Evolutionary conservation across 2,888 invertebrate species (phyloP), one percentile per base, ranked within the genome.

Genomic region (Hipparchia sbordonii): DNA sequence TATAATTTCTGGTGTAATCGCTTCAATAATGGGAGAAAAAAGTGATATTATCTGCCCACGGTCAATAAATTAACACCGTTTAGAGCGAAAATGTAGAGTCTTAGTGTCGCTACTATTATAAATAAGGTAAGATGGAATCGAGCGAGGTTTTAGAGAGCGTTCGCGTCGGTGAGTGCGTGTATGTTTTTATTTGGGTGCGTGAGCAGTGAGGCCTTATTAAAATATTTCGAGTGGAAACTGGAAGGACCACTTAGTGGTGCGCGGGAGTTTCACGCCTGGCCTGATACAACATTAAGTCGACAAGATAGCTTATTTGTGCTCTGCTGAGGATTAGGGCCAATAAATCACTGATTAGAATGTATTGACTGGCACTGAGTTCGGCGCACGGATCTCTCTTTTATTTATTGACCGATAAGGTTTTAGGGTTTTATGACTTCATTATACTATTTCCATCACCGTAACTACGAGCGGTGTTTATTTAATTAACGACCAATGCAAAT

Each of bases 261-360:
- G 90, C 92, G 92, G 92, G 93, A 92, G 93, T 93, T 93, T 93
- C 93, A 93, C 93, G 93, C 93, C 93, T 90, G 91, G 84, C 82
- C 90, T 91, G 93, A 93, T 93, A 93, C 89, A 91, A 92, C 93
- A 92, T 93, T 92, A 92, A 93, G 91, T 91, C 93, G 92, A 92
- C 93, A 92, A 92, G 93, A 93, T 93, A 93, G 93, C 93, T 93
- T 93, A 93, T 93, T 93, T 93, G 93, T 93, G 93, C 92, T 92
- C 88, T 89, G 91, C 91, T 85, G 88, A 85, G 92, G 93, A 93
- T 93, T 93, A 93, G 91, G 89, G 89, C 89, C 88, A 90, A 92
- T 93, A 93, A 92, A 93, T 93, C 93, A 93, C 91, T 93, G 93
- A 93, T 93, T 93, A 93, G 90, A 93, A 92, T 92, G 92, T 92